Conservation (phyloP, 2,797 vertebrate species). For the Phrynocephalus guinanensis region DNA sequence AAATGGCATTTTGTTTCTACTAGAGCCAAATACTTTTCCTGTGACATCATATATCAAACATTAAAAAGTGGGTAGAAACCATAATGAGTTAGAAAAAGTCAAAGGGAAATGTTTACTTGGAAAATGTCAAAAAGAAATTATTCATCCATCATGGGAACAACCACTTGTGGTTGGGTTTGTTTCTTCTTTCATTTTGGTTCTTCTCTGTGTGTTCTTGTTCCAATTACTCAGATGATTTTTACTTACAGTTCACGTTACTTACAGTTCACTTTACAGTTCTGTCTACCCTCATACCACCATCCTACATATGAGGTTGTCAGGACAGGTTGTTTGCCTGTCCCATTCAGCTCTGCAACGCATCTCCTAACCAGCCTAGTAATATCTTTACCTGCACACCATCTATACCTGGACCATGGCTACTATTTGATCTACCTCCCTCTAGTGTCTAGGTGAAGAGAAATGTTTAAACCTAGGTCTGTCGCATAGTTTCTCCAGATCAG, state of each 20-base stretch:
- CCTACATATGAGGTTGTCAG: not conserved
- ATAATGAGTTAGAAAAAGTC: not conserved
- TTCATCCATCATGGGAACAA: constrained; percentile 40
- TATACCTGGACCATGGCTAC: not conserved
- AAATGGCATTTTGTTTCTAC: not conserved
- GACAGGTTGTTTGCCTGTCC: not conserved
- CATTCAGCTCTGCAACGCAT: constrained; percentile 17
- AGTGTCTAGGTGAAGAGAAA: not conserved
- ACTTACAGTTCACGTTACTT: constrained; percentile 24
- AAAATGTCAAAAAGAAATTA: constrained; percentile 32
- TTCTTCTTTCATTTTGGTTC: not conserved
- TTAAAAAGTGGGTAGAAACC: not conserved
- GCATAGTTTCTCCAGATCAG: not conserved
- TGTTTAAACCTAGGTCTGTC: not conserved
- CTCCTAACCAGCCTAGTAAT: not conserved
- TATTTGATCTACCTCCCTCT: not conserved
- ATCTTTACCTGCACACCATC: not conserved
- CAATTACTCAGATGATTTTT: constrained; percentile 17
- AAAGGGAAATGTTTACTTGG: constrained; percentile 38
- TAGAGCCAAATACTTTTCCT: not conserved
- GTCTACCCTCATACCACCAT: not conserved
- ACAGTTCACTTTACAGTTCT: constrained; percentile 23
- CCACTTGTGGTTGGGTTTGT: not conserved
- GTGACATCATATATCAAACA: not conserved
- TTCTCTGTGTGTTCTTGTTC: constrained; percentile 19